A percentile compares a stretch with the other conserved stretches of the same genome.
Conservation (phyloP, 2,113 vertebrate genomes). For the Chaetodon trifascialis region DNA sequence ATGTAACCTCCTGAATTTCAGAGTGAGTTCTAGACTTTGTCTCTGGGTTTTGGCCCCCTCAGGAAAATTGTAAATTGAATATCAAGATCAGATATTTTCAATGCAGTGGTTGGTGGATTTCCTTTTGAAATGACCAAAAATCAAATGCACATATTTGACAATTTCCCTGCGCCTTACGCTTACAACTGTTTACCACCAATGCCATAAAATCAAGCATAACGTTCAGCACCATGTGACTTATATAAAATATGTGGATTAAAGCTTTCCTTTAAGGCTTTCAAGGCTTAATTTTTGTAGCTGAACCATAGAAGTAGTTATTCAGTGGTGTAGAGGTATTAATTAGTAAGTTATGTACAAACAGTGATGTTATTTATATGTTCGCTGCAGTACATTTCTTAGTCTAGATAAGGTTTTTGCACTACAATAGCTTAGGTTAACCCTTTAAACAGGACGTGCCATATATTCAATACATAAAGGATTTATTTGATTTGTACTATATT, state of each 20-base stretch:
- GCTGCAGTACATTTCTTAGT: slow-evolving; percentile 17
- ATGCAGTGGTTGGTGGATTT: neutral
- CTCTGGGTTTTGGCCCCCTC: neutral
- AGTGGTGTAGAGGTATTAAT: slow-evolving; percentile 46
- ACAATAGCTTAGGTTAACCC: slow-evolving; percentile 17
- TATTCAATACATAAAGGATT: slow-evolving; percentile 48
- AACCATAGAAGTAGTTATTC: slow-evolving; percentile 53
- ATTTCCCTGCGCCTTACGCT: neutral
- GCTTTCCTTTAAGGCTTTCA: slow-evolving; percentile 35
- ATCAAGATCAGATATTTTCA: neutral
- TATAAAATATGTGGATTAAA: slow-evolving; percentile 48
- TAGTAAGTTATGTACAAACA: slow-evolving; percentile 31
- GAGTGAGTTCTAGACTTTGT: neutral
- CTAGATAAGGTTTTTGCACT: slow-evolving; percentile 42
- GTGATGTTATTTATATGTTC: slow-evolving; percentile 41
- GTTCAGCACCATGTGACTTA: slow-evolving; percentile 37
- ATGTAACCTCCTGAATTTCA: neutral
- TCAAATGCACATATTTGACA: slow-evolving; percentile 4
- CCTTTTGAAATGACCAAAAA: slow-evolving; percentile 1
- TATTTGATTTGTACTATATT: slow-evolving; percentile 50
- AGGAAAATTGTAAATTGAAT: slow-evolving; percentile 1
- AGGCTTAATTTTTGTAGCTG: slow-evolving; percentile 62
- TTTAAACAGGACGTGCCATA: slow-evolving; percentile 48
- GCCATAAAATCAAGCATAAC: slow-evolving; percentile 9
- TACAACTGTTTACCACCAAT: neutral